phyloP scores from a whole-genome alignment of 2,888 invertebrate species.

The Drosophila picticornis region DNA sequence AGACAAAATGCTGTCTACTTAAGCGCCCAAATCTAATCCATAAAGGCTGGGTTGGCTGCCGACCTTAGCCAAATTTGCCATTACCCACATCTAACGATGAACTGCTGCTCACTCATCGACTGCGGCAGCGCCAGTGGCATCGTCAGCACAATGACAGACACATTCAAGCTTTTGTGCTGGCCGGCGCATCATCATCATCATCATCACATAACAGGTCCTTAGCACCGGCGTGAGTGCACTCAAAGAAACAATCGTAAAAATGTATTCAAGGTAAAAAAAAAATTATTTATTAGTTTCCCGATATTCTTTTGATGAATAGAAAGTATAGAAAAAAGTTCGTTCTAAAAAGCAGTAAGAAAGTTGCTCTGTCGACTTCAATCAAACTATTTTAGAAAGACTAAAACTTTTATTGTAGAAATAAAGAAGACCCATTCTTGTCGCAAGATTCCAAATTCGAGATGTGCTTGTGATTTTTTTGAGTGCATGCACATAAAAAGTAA shows the following conservation, averaged over 20 bases:
- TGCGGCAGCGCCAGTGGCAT: neutral
- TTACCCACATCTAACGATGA: slow-evolving; percentile 12
- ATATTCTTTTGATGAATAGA: neutral
- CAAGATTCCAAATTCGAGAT: neutral
- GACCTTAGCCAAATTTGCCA: slow-evolving; percentile 27
- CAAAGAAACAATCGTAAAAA: neutral
- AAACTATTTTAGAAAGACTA: neutral
- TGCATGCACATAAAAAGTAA: slow-evolving; percentile 18
- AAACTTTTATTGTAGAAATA: neutral
- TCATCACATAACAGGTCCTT: neutral
- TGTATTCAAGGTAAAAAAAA: no score
- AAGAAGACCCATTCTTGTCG: neutral
- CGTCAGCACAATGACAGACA: slow-evolving; percentile 44
- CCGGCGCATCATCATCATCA: neutral
- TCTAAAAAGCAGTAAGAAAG: neutral
- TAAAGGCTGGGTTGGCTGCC: slow-evolving; percentile 10
- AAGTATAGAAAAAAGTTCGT: neutral
- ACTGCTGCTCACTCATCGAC: slow-evolving; percentile 12
- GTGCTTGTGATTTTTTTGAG: neutral
- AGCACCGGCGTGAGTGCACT: neutral
- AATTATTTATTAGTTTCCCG: no score
- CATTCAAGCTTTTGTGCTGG: slow-evolving; percentile 9
- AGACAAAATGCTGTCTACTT: slow-evolving; percentile 25
- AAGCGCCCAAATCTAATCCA: slow-evolving; percentile 39
- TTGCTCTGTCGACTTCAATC: neutral